Conservation (phyloP, 1,140 invertebrate genomes). For the Cyclargus thomasi region DNA sequence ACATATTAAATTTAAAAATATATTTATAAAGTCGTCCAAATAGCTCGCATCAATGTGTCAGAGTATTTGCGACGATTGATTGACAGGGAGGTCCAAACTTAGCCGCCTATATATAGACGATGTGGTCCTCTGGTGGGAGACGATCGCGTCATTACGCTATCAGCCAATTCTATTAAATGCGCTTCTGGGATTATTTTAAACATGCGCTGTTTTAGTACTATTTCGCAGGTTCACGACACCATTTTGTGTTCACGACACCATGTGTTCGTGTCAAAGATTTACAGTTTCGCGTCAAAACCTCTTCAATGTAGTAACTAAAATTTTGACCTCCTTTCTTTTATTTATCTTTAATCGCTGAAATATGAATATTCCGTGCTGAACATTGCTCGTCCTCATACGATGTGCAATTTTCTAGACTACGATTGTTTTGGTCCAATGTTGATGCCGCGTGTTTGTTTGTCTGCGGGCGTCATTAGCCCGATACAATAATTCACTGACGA, state of each 20-base stretch:
- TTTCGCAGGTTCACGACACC: background rate
- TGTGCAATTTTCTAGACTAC: no score
- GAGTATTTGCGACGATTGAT: background rate
- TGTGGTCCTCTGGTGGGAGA: slow-evolving; percentile 24
- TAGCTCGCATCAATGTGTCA: slow-evolving; percentile 15
- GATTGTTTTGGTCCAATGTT: background rate
- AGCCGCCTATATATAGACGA: slow-evolving; percentile 28
- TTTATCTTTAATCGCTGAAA: no score
- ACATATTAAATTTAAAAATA: background rate
- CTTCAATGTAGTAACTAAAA: no score
- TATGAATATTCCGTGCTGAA: no score
- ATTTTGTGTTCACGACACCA: no score
- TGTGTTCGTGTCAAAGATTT: no score
- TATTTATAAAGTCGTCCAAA: slow-evolving; percentile 7
- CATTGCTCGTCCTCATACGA: no score
- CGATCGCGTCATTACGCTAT: background rate
- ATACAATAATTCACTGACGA: background rate
- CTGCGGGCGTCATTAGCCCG: background rate
- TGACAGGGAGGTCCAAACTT: background rate
- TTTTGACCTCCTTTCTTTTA: no score
- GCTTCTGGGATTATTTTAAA: background rate
- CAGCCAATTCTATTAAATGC: background rate
- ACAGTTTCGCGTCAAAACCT: no score
- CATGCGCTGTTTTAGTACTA: background rate
- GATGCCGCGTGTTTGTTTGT: background rate